These are phyloP conservation scores for Verasper variegatus DNA, from an alignment of 2,113 vertebrate species.

Conservation along the genomic window DNA sequence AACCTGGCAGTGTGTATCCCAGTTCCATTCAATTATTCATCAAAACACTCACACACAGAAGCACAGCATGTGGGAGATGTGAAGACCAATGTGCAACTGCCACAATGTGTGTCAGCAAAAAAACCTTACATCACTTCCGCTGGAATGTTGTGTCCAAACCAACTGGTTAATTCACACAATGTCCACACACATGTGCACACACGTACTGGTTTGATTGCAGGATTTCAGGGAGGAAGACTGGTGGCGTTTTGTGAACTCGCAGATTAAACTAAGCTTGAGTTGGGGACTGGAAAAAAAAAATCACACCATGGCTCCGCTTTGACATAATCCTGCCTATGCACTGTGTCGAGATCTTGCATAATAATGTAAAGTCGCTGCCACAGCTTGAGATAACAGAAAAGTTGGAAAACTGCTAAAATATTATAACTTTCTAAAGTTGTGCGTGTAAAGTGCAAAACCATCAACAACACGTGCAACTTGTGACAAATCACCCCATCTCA, in stretches of 20 bases:
- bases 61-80: not conserved
- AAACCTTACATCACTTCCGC: conserved; percentile 1
- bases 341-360: conserved; percentile 59
- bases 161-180: not conserved
- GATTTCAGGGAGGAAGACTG: conserved; percentile 53
- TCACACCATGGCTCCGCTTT: conserved; percentile 56
- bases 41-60: conserved; percentile 3
- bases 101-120: not conserved
- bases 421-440: conserved; percentile 27
- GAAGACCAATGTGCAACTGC: not conserved
- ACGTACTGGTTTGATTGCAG: conserved; percentile 8
- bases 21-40: conserved; percentile 52
- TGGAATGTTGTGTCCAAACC: not conserved
- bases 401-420: conserved; percentile 40
- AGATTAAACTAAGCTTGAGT: conserved; percentile 70
- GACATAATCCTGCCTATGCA: conserved; percentile 65
- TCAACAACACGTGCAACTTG: conserved; percentile 2
- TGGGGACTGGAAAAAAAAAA: conserved; percentile 52
- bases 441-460: conserved; percentile 3
- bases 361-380: conserved; percentile 27
- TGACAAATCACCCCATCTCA: not conserved
- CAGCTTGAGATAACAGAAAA: conserved; percentile 41
- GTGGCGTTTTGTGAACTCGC: conserved; percentile 9
- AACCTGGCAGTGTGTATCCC: conserved; percentile 31
- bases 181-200: not conserved